Base-by-base conservation (phyloP, 2,888 invertebrate species). In the Elmis aenea region DNA sequence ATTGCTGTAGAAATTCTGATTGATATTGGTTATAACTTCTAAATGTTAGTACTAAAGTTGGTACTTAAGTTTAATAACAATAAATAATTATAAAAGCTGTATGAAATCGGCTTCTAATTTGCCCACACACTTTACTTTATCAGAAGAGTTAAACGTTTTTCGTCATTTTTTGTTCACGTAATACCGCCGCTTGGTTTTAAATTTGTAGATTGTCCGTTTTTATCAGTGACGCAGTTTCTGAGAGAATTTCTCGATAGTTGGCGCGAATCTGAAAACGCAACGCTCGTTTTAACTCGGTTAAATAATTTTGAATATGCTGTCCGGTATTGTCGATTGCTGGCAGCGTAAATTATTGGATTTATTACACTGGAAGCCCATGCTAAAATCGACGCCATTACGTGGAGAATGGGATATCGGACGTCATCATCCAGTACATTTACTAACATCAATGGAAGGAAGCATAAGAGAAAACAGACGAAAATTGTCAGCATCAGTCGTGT, bases 301-400 rank as follows among this genome's bases (percentile, higher is more conserved):
- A 77, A 64, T 12, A 78, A 59, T 51, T 76, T 75, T 2, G 69
- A 71, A 54, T 78, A 79, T 1, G 78, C 79, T 1, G 76, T 73
- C 42, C 76, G 58, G 60, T 92, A 92, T 55, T 89, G 86, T 46
- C 86, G 75, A 64, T 91, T 92, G 50, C 89, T 89, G 4, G 85
- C 86, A 2, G 91, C 91, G 68, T 93, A 93, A 48, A 92, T 89
- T 44, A 92, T 75, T 0, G 92, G 92, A 68, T 93, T 93, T 49
- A 91, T 76, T 30, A 91, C 90, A 40, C 89, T 85, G 0, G 91
- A 90, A 0, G 88, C 85, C 89, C 92, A 93, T 0, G 91, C 89
- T 46, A 90, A 71, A 31, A 91, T 79, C 0, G 90, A 90, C 1
- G 89, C 86, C 34, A 89, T 71, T 42, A 91, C 81, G 61, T 92